These are phyloP conservation scores for Arctocebus calabarensis DNA, from an alignment of 2,797 vertebrate genomes.

Conservation along the genomic window DNA sequence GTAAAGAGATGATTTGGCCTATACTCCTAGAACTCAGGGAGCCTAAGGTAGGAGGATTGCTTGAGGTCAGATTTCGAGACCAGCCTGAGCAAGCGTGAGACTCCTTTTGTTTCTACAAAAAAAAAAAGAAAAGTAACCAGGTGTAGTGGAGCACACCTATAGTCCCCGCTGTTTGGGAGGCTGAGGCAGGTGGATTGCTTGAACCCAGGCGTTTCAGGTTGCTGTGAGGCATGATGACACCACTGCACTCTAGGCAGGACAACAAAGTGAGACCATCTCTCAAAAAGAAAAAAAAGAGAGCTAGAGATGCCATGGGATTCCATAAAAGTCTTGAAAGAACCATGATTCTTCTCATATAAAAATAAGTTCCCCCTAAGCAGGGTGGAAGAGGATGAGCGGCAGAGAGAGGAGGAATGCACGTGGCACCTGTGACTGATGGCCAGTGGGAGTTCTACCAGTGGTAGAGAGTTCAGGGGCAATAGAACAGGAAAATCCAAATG, in stretches of 20 bases:
- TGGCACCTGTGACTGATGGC: accelerated
- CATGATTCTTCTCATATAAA: neutral
- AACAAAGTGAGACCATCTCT: neutral
- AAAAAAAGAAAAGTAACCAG: neutral
- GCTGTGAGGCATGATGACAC: neutral
- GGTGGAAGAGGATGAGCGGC: too few relatives aligned
- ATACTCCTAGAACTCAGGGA: neutral
- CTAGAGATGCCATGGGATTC: neutral
- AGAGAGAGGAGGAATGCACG: accelerated
- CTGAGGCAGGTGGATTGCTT: neutral
- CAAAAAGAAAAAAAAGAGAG: neutral
- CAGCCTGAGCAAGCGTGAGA: neutral
- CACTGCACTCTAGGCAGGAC: neutral
- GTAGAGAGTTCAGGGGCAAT: neutral
- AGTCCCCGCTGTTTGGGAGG: neutral
- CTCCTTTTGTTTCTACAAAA: neutral
- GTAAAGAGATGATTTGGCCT: neutral
- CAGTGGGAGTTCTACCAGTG: neutral
- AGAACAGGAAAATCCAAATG: neutral
- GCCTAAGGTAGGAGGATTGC: neutral
- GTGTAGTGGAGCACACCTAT: neutral
- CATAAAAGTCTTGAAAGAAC: neutral
- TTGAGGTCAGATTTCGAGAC: neutral
- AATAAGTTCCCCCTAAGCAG: neutral
- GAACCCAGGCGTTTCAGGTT: neutral